These are phyloP conservation scores for Atherix ibis DNA, from an alignment of 2,888 invertebrate genomes.

Conservation along the genomic window DNA sequence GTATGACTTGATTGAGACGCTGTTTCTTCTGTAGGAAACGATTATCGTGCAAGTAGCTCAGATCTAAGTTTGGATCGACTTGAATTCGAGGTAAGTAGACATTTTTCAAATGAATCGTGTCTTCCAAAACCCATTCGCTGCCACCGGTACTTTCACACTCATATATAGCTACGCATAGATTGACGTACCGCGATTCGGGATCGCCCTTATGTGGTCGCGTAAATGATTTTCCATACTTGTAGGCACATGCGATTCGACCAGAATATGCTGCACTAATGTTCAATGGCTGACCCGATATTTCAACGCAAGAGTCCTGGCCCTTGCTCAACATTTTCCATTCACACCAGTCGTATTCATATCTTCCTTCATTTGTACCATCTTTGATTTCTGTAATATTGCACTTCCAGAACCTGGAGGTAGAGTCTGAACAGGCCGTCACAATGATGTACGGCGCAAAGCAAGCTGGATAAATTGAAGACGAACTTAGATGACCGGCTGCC, in stretches of 20 bases:
- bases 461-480: constrained; percentile 97
- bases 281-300: constrained; percentile 70
- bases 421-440: constrained; percentile 90
- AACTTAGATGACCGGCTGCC: constrained; percentile 92
- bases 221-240: constrained; percentile 83
- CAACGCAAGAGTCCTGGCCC: constrained; percentile 44
- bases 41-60: constrained; percentile 68
- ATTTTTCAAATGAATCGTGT: constrained; percentile 86
- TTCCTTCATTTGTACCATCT: constrained; percentile 11
- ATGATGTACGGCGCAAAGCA: constrained; percentile 95
- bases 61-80: constrained; percentile 65
- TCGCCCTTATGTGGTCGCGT: constrained; percentile 61
- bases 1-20: constrained; percentile 62
- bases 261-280: constrained; percentile 96
- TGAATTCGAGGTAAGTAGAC: constrained; percentile 73
- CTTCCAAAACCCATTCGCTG: constrained; percentile 86
- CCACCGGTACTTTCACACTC: constrained; percentile 98
- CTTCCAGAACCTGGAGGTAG: constrained; percentile 74
- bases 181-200: constrained; percentile 70
- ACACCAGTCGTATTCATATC: constrained; percentile 54
- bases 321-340: constrained; percentile 83
- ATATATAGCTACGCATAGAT: constrained; percentile 88
- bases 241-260: constrained; percentile 93
- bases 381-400: constrained; percentile 35
- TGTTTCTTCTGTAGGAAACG: constrained; percentile 69